Conservation (phyloP, 2,888 invertebrate species). For the Sycophila texana region DNA sequence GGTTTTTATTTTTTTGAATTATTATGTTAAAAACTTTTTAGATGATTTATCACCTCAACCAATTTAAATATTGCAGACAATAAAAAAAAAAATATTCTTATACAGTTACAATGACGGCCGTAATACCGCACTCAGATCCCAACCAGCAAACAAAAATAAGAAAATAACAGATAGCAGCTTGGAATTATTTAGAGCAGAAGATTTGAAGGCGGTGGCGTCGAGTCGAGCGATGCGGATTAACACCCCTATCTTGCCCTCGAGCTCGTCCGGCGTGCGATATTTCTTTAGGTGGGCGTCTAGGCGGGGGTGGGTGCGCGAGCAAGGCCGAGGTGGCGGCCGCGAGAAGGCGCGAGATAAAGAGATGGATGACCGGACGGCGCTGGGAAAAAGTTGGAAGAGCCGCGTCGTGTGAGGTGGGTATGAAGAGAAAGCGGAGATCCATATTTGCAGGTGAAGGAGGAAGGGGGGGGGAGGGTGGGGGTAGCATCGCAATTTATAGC, state of each 20-base stretch:
- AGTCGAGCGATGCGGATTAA: not conserved
- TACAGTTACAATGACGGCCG: too few relatives aligned
- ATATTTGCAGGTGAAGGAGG: conserved; percentile 1
- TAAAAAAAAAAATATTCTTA: too few relatives aligned
- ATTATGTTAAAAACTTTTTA: too few relatives aligned
- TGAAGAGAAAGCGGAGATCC: not conserved
- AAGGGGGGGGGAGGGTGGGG: conserved; percentile 44
- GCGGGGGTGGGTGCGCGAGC: not conserved
- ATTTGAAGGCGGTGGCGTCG: too few relatives aligned
- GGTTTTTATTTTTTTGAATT: too few relatives aligned
- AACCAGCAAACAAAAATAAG: too few relatives aligned
- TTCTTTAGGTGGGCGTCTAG: not conserved
- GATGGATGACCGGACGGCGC: conserved; percentile 34
- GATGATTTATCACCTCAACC: too few relatives aligned
- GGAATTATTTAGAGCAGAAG: too few relatives aligned
- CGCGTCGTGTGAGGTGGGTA: not conserved
- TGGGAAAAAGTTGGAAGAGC: conserved; percentile 3
- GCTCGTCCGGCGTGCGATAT: not conserved
- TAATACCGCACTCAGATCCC: too few relatives aligned
- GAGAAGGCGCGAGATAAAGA: conserved; percentile 30
- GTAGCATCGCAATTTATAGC: conserved; percentile 60
- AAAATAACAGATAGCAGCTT: too few relatives aligned
- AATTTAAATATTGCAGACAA: too few relatives aligned
- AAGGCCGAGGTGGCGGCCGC: not conserved
- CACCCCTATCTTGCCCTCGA: not conserved